phyloP scores from a whole-genome alignment of 2,888 invertebrate species.

The Heliconius aoede region DNA sequence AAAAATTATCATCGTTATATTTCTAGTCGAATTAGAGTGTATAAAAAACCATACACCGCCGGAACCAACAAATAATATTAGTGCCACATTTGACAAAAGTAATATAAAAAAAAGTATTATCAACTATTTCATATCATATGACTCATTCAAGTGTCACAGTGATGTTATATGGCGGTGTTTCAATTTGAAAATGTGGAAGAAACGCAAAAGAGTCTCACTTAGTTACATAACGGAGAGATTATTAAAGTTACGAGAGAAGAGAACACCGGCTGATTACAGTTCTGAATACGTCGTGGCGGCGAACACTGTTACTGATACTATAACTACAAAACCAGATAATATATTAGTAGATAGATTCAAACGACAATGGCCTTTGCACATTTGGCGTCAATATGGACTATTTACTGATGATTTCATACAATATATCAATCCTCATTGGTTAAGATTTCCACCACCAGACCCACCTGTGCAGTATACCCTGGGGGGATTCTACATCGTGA shows the following conservation, averaged over 20 bases:
- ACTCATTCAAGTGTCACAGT: conserved; percentile 61
- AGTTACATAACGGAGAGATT: conserved; percentile 39
- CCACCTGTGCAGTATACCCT: conserved; percentile 83
- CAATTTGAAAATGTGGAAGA: conserved; percentile 73
- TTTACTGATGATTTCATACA: conserved; percentile 83
- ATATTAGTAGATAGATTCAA: conserved; percentile 59
- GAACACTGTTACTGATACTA: conserved; percentile 3
- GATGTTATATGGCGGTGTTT: conserved; percentile 62
- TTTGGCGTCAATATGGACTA: conserved; percentile 81
- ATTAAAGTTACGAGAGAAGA: conserved; percentile 49
- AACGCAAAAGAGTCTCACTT: conserved; percentile 62
- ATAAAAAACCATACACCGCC: conserved; percentile 53
- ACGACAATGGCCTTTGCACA: conserved; percentile 69
- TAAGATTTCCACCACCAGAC: conserved; percentile 86
- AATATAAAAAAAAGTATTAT: conserved; percentile 50
- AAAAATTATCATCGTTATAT: conserved; percentile 59
- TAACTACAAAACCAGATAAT: conserved; percentile 26
- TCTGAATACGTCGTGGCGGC: conserved; percentile 15
- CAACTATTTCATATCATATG: conserved; percentile 50
- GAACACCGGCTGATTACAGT: conserved; percentile 38
- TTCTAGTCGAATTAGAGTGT: conserved; percentile 42
- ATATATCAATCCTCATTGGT: conserved; percentile 87
- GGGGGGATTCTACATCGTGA: conserved; percentile 84
- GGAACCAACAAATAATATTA: conserved; percentile 46
- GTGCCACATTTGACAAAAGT: conserved; percentile 50